These are phyloP conservation scores for Melipona quadrifasciata DNA, from an alignment of 1,140 invertebrate genomes.

Conservation along the genomic window DNA sequence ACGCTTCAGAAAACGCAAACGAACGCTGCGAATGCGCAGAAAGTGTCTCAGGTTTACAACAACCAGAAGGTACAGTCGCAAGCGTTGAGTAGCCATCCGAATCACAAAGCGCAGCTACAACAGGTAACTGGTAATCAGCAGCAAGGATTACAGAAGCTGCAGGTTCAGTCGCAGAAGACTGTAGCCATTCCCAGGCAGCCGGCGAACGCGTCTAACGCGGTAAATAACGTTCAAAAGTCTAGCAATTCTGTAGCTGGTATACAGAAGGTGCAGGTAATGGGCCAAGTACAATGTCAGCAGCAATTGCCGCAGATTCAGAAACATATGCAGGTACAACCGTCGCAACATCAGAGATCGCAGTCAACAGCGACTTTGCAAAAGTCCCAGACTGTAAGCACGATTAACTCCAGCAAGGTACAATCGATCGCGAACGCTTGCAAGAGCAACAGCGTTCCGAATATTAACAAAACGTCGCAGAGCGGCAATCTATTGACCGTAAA, in stretches of 20 bases:
- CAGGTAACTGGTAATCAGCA: conserved; percentile 51
- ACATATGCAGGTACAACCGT: conserved; percentile 38
- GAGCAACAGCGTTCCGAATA: conserved; percentile 75
- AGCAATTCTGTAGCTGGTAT: conserved; percentile 75
- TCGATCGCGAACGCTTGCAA: conserved; percentile 75
- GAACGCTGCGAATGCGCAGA: conserved; percentile 52
- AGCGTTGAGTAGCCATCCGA: conserved; percentile 56
- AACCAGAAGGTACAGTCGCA: conserved; percentile 63
- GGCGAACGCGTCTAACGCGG: neutral
- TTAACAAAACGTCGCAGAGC: conserved; percentile 65
- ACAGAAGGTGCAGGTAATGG: conserved; percentile 71
- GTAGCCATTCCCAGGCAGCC: conserved; percentile 58
- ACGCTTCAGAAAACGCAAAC: conserved; percentile 58
- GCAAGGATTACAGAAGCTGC: conserved; percentile 65
- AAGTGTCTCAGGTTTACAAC: conserved; percentile 64
- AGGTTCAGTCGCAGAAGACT: conserved; percentile 60
- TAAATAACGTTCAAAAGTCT: conserved; percentile 70
- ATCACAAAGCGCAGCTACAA: conserved; percentile 69
- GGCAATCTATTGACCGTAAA: conserved; percentile 51
- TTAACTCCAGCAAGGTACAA: conserved; percentile 66
- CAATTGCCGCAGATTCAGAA: conserved; percentile 57
- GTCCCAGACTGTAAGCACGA: conserved; percentile 64
- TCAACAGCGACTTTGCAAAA: conserved; percentile 63
- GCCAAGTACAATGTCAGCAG: conserved; percentile 37
- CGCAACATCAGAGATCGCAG: conserved; percentile 65